A percentile compares a stretch with the other conserved stretches of the same genome.
Evolutionary conservation across 2,113 vertebrate genomes (phyloP).

Genomic region (Ageneiosus marmoratus): DNA sequence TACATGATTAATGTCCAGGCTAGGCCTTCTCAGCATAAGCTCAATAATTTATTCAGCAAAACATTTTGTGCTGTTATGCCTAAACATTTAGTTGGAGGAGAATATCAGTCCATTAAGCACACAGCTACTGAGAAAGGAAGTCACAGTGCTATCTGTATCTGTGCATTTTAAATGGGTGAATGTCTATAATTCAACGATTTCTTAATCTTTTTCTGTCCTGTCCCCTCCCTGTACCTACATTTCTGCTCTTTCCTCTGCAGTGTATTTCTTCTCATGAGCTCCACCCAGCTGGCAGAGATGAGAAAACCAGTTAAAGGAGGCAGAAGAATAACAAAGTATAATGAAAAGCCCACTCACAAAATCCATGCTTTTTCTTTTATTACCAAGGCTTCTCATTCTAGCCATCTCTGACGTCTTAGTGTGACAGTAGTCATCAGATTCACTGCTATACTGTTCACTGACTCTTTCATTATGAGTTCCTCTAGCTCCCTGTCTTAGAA

Average conservation of each 20-base stretch:
- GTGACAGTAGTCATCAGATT: background rate
- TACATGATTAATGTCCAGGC: background rate
- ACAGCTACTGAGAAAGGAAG: background rate
- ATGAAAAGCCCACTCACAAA: slow-evolving; percentile 51
- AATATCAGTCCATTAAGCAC: slow-evolving; percentile 10
- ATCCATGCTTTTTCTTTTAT: slow-evolving; percentile 46
- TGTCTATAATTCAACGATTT: background rate
- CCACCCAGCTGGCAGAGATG: slow-evolving; percentile 55
- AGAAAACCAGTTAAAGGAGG: slow-evolving; percentile 24
- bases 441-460: background rate
- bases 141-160: background rate
- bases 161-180: background rate
- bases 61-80: background rate
- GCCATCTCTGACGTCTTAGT: slow-evolving; percentile 2
- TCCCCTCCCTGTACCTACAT: slow-evolving; percentile 13
- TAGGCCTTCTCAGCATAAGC: slow-evolving; percentile 1
- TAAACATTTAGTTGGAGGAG: background rate
- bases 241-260: slow-evolving; percentile 53
- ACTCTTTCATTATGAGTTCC: slow-evolving; percentile 28
- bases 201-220: background rate
- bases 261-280: slow-evolving; percentile 79
- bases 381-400: slow-evolving; percentile 31
- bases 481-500: slow-evolving; percentile 49
- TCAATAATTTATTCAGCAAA: slow-evolving; percentile 53
- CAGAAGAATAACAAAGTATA: slow-evolving; percentile 22